Conservation (phyloP, 2,113 vertebrate species). For the Saccopteryx bilineata region DNA sequence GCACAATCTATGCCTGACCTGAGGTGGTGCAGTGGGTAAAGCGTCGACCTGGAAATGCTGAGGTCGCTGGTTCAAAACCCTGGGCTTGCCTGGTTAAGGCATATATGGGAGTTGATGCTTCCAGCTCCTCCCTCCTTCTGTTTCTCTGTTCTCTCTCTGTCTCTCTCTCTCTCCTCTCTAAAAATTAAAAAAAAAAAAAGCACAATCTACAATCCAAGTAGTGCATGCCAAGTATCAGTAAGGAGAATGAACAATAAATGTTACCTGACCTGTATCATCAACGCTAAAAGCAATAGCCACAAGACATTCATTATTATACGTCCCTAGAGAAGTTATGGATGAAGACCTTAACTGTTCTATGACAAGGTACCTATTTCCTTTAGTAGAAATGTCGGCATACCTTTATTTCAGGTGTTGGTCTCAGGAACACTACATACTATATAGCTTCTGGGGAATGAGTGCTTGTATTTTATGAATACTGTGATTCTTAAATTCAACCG, state of each 20-base stretch:
- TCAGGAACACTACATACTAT: neutral
- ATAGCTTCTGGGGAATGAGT: neutral
- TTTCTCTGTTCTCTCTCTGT: too few species aligned
- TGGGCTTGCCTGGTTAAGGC: too few species aligned
- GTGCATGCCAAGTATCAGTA: neutral
- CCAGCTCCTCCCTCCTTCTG: too few species aligned
- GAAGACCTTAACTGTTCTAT: neutral
- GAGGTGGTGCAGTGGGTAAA: too few species aligned
- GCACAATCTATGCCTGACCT: too few species aligned
- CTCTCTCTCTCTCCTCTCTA: too few species aligned
- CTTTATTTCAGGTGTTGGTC: neutral
- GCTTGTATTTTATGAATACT: conserved; percentile 5
- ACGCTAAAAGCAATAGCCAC: neutral
- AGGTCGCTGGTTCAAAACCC: too few species aligned
- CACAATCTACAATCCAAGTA: neutral
- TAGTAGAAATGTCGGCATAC: neutral
- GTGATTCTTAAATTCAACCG: conserved; percentile 14
- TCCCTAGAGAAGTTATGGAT: neutral
- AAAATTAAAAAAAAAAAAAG: too few species aligned
- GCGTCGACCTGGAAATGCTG: too few species aligned
- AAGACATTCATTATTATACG: neutral
- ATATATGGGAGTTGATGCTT: too few species aligned
- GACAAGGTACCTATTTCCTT: neutral
- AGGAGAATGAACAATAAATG: neutral
- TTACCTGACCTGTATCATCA: neutral